Base-by-base conservation (phyloP, 1,140 invertebrate species). In the Nymphalis io region DNA sequence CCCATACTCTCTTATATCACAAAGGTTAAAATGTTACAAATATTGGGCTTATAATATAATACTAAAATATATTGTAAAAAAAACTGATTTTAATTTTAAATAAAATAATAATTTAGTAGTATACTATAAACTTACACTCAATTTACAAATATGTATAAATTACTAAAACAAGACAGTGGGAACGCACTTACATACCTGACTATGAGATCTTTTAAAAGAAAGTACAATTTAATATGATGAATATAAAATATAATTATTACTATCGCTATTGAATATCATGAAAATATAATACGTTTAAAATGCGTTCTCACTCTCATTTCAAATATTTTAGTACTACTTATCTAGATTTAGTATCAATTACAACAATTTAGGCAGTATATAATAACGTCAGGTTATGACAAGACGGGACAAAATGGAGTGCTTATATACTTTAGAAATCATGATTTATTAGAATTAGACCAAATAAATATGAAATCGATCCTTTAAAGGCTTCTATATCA, bases 1-100 rank as follows among this genome's bases (percentile, higher is more conserved):
- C 65, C 60, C 63, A 62, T 46, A 72, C 57, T 64, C 46, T 51
- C 55, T 72, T 73, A 66, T 74, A 76, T 76, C 75, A 76, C 75
- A 74, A 65, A 68, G 65, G 53, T 70, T 76, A 76, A 39, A 66
- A 61, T 73, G n/a, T 21, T 53, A 48, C 51, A 33, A 51, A 61
- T 48, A 33, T 21, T 53, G 13, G 15, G n/a, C 21, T 63, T 55
- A 55, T 27, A 55, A 55, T 15, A 27, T 55, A 55, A 2, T 27
- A 55, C 23, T 27, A 27, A 15, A 55, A 3, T 12, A 27, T 11
- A 27, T 27, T 53, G 12, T 11, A 11, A 13, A 44, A 44, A 15
- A 15, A 44, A 1, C 4, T n/a, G 13, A 44, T 15, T 44, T 44
- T 53, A 12, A 1, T 53, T 6, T 53, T 27, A 13, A 53, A 10